Evolutionary conservation across 2,113 vertebrate genomes (phyloP), one percentile per base, ranked within the genome.

Genomic region (Reinhardtius hippoglossoides): DNA sequence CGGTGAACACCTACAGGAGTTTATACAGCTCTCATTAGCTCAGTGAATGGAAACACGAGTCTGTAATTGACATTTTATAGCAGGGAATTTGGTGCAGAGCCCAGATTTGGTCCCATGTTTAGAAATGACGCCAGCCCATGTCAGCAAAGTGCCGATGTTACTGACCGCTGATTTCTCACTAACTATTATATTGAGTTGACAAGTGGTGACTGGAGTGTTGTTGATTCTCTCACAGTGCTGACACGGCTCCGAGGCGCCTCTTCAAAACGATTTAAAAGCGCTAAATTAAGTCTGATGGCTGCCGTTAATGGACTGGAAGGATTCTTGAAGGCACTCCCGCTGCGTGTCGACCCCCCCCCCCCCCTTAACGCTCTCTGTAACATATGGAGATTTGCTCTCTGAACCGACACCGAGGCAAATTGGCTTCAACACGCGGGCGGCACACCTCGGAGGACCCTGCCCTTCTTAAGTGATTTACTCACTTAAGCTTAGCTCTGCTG

Each of bases 331-430:
- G 40, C 48, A 0, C 61, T 46, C 44, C n/a, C 58, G 3, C 20
- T 56, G 67, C 82, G 2, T 40, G 16, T 35, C 55, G 2, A 27
- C 27, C 40, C 77, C 79, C 71, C 48, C 42, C 52, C 20, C 7
- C 20, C 52, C 57, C 55, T 65, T 66, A 12, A 35, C 0, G 9
- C 60, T 61, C 16, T 18, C 16, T 0, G 78, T 64, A 85, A 84
- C 91, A 93, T 89, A 93, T 88, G 92, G 91, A 85, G 89, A 81
- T 90, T 91, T 91, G 88, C 83, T 72, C 76, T 76, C 64, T 86
- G 72, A 78, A 85, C 80, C 65, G 18, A 52, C 21, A 46, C 31
- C 40, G 46, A 67, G 57, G 68, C 62, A 90, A 84, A 91, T 82
- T 86, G 86, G 87, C 80, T 89, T 86, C 59, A 70, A 80, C 74